Evolutionary conservation across 1,140 invertebrate species (phyloP), one percentile per base, ranked within the genome.

Genomic region (Gonioctena quinquepunctata): DNA sequence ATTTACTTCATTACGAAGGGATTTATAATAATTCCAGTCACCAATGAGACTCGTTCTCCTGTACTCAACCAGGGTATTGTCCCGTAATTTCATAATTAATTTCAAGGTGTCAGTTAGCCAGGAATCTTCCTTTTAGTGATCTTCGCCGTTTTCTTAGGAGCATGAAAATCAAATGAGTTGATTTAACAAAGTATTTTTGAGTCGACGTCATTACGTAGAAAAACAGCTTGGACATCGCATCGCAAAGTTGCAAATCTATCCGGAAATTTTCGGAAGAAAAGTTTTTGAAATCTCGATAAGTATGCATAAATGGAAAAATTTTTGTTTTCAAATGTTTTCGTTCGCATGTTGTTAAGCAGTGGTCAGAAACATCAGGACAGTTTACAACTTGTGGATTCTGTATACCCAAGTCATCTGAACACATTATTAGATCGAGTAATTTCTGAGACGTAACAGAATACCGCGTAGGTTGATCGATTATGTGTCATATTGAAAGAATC

Each of bases 161-260:
- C 2, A 27, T 4, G 50, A 67, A 64, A 63, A 63, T 26, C 16
- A 57, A 52, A 54, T 28, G 68, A 72, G 49, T 54, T 28, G 52
- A 59, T 62, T 54, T 49, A 22, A 54, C 48, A 57, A 66, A 68
- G 56, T 68, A 23, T 33, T 8, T 62, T 62, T 7, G 68, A 69
- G 33, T 49, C 28, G 54, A 64, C 28, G 59, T 19, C 33, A 66
- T 72, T 22, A 70, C 16, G 23, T 66, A 7, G 8, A 57, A 26
- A 26, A 77, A 50, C 82, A 82, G n/a, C n/a, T n/a, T n/a, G n/a
- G n/a, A n/a, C n/a, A n/a, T n/a, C n/a, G n/a, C n/a, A 33, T 33
- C 8, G n/a, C 0, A 33, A 11, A 33, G n/a, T 33, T 33, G 8
- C n/a, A 13, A 3, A 3, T 33, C 1, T 11, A 2, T 13, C 2